Evolutionary conservation across 2,797 vertebrate genomes (phyloP), one percentile per base, ranked within the genome.

Genomic region (Hapalemur alaotrensis): DNA sequence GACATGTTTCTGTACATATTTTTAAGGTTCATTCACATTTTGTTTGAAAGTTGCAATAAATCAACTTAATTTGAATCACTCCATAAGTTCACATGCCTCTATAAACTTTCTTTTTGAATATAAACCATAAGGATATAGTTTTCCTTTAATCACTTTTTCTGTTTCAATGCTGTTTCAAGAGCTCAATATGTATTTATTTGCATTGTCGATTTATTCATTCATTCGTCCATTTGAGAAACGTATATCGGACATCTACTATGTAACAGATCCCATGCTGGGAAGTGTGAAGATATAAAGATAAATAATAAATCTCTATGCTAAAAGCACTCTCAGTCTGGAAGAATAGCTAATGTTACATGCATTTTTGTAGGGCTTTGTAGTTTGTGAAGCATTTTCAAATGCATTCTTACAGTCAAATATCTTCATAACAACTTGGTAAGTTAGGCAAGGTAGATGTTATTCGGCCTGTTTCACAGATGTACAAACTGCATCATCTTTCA

Each of bases 21-120:
- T 98, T 98, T 90, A 92, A 93, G 59, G 79, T 95, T 98, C 78
- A 91, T 95, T 98, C 93, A 63, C 4, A 93, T 97, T 92, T 94
- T 97, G 84, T 94, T 89, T 97, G 92, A 96, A 97, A 98, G 95
- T 79, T 96, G 61, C 52, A 96, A 96, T 97, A 97, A 97, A 89
- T 97, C 93, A 97, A 25, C 57, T 93, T 95, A 97, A 96, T 94
- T 93, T 97, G 78, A 61, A 81, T 96, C 89, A 82, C 48, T 90
- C 43, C n/a, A 5, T 83, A 97, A 96, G 86, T 6, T 90, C 14
- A 65, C 92, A 46, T 88, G 43, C 23, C 78, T 67, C 95, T 67
- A 67, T 95, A 92, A 95, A 89, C 81, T 73, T 96, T 88, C 32
- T 52, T 28, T 88, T 84, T 95, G 41, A 95, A 92, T 84, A 59